Evolutionary conservation across 2,888 invertebrate genomes (phyloP).

Genomic region (Torymus tubicola): DNA sequence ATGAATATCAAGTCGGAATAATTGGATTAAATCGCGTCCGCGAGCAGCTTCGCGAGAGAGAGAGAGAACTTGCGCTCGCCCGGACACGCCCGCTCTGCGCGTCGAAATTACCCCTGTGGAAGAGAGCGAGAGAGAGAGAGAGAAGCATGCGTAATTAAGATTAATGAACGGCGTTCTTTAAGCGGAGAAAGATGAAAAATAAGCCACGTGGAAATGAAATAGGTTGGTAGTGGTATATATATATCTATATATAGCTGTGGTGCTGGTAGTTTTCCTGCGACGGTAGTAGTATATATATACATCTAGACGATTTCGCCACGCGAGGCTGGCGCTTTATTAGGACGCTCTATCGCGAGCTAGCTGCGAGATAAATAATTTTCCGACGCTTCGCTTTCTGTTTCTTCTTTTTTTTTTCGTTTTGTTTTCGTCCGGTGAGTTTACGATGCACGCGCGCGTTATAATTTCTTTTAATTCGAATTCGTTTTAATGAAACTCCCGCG

Average conservation of each 20-base stretch:
- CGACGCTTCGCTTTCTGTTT: too few species aligned
- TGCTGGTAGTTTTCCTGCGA: conserved; percentile 2
- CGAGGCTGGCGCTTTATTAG: conserved; percentile 34
- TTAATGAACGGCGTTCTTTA: conserved; percentile 54
- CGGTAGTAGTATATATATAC: too few species aligned
- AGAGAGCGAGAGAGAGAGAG: conserved; percentile 22
- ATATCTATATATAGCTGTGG: conserved; percentile 17
- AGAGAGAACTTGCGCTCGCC: not conserved
- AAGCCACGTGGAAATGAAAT: conserved; percentile 51
- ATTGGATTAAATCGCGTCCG: conserved; percentile 43
- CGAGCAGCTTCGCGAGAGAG: not conserved
- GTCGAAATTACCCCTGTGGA: conserved; percentile 35
- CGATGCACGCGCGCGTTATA: too few species aligned
- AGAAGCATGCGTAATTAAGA: conserved; percentile 52
- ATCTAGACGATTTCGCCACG: too few species aligned
- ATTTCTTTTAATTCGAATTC: conserved; percentile 1
- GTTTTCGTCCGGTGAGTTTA: not conserved
- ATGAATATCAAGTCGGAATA: conserved; percentile 43
- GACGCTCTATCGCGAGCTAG: not conserved
- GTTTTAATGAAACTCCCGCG: not conserved
- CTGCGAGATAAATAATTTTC: conserved; percentile 15
- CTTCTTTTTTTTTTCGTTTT: not conserved
- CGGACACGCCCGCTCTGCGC: not conserved
- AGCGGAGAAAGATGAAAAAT: conserved; percentile 51
- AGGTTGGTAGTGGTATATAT: conserved; percentile 21